These are phyloP conservation scores for Ephestia elutella DNA, from an alignment of 1,140 invertebrate species.

Conservation along the genomic window DNA sequence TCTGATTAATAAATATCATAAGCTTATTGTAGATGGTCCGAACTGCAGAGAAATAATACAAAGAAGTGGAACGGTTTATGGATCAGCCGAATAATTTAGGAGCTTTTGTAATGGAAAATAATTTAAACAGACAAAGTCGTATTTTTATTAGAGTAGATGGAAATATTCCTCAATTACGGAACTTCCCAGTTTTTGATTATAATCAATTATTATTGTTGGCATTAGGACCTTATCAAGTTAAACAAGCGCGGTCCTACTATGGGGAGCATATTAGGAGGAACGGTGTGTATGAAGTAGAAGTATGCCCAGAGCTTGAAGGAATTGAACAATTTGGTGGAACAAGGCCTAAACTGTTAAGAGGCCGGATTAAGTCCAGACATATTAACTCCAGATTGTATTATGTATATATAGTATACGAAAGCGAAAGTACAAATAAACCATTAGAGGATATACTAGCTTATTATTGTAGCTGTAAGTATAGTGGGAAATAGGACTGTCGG, in stretches of 20 bases:
- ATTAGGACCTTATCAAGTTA: constrained; percentile 14
- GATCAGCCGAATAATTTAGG: constrained; percentile 14
- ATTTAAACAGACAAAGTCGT: constrained; percentile 17
- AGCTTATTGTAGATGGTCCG: background rate
- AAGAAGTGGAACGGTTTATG: background rate
- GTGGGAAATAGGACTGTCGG: constrained; percentile 9
- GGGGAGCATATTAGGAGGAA: constrained; percentile 6
- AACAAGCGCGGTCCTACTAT: constrained; percentile 11
- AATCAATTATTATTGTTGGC: constrained; percentile 8
- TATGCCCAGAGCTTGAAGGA: background rate
- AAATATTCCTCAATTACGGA: constrained; percentile 9
- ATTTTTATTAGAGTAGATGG: constrained; percentile 12
- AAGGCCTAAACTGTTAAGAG: constrained; percentile 8
- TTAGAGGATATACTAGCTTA: background rate
- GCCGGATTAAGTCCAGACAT: constrained; percentile 10
- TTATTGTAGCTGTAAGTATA: constrained; percentile 12
- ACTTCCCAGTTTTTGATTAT: constrained; percentile 5
- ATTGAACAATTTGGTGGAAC: background rate
- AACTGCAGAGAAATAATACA: background rate
- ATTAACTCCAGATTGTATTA: constrained; percentile 10
- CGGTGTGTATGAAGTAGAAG: constrained; percentile 9
- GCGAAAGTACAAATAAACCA: constrained; percentile 1
- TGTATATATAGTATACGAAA: constrained; percentile 10
- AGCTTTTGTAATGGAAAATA: constrained; percentile 13
- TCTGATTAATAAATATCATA: constrained; percentile 3